Evolutionary conservation across 30 jellyfish, hydroid and myxozoan species (phyloP), one percentile per base, ranked within the genome.

Genomic region (Pelagia noctiluca): DNA sequence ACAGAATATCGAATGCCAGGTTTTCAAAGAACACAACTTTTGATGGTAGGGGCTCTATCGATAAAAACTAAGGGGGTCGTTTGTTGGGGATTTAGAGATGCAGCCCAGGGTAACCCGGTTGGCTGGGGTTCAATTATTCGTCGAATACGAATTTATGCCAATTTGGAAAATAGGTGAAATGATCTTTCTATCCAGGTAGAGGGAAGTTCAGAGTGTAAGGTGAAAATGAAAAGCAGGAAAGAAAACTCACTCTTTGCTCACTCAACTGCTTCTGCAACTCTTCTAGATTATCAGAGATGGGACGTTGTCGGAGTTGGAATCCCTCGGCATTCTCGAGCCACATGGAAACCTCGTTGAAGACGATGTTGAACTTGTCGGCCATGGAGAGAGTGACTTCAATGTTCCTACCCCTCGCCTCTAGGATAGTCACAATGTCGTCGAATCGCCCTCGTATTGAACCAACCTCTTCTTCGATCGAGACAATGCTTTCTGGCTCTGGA

Each of bases 361-460:
- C 89, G 28, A 75, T 73, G 21, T 87, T 97, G 88, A 86, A 92
- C 42, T 68, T 97, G 28, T 92, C 98, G 54, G 97, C 71, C 82
- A 80, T 88, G 30, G 98, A 88, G n/a, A 92, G 85, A 25, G 98
- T 92, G 63, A 92, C 86, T 84, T 92, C 98, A 47, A 92, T 79
- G 88, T 86, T 92, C 2, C 88, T 81, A 65, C 96, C 98, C 57
- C 98, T 71, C 83, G 98, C 95, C 92, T 92, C 98, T 18, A 92
- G 91, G 82, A 92, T 83, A 35, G 97, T 92, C 46, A 78, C 92
- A 30, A 92, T 83, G 94, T 92, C 98, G 42, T 75, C 82, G 80
- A 84, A 92, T 69, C 98, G 68, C 75, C 83, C 98, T 70, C 98
- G 88, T 71, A 82, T 48, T 37, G 93, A 67, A 53, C 35, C 75